Conservation (phyloP, 2,113 vertebrate genomes). For the Dunckerocampus dactyliophorus region DNA sequence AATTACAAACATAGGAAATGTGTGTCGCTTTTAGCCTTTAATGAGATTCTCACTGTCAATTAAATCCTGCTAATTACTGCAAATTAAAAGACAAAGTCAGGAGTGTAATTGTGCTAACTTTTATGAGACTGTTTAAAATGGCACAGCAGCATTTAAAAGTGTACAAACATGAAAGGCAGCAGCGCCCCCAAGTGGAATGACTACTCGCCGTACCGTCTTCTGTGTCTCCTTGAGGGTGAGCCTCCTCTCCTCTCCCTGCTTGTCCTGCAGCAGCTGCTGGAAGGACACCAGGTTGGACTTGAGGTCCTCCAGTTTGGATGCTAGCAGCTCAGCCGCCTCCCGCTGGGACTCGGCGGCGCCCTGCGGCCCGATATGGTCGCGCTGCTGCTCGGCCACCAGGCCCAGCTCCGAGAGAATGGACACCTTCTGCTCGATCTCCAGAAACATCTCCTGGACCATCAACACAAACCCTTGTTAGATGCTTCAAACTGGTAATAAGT, state of each 20-base stretch:
- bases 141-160: too few relatives aligned
- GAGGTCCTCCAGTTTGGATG: constrained; percentile 79
- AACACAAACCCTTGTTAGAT: constrained; percentile 6
- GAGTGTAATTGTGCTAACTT: too few relatives aligned
- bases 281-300: constrained; percentile 81
- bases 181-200: background rate
- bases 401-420: constrained; percentile 57
- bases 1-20: too few relatives aligned
- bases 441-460: constrained; percentile 75
- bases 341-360: constrained; percentile 61
- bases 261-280: constrained; percentile 79
- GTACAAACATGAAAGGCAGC: background rate
- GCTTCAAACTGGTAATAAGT: too few relatives aligned
- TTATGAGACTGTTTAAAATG: too few relatives aligned
- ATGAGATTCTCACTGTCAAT: too few relatives aligned
- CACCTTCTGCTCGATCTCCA: constrained; percentile 85
- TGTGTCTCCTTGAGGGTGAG: background rate
- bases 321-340: constrained; percentile 74
- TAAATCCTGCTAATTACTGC: too few relatives aligned
- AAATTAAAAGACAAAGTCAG: too few relatives aligned
- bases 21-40: too few relatives aligned
- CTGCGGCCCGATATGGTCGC: constrained; percentile 22
- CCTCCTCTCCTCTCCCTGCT: constrained; percentile 64
- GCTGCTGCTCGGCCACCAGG: background rate
- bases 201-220: constrained; percentile 29